A percentile compares a stretch with the other conserved stretches of the same genome.
phyloP scores from a whole-genome alignment of 1,140 invertebrate genomes.

The Melitaea cinxia region DNA sequence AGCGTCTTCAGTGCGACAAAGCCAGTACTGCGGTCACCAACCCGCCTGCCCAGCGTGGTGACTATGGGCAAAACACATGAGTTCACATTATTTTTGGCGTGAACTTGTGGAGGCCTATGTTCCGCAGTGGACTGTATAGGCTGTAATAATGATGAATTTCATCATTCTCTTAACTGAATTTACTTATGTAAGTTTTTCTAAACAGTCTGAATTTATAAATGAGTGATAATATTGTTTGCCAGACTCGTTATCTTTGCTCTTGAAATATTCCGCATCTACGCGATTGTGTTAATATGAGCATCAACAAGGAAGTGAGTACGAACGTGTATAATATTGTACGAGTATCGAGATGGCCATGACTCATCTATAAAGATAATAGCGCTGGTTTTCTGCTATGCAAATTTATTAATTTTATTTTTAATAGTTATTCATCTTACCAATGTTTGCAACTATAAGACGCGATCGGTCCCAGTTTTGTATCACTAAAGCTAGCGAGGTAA shows the following conservation, averaged over 20 bases:
- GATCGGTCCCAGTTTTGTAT: too few relatives aligned
- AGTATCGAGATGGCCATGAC: conserved; percentile 3
- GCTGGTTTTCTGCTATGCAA: not conserved
- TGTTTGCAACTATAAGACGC: too few relatives aligned
- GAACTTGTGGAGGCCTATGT: too few relatives aligned
- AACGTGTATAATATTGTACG: conserved; percentile 4
- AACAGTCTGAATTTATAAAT: not conserved
- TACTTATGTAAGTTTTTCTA: not conserved
- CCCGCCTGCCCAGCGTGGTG: too few relatives aligned
- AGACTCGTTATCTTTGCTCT: conserved; percentile 60
- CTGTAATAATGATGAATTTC: too few relatives aligned
- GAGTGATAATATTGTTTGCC: conserved; percentile 32
- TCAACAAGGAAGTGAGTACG: conserved; percentile 56
- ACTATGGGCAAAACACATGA: too few relatives aligned
- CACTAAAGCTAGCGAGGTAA: too few relatives aligned
- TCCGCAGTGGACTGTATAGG: too few relatives aligned
- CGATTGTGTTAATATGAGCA: conserved; percentile 57
- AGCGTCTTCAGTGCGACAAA: too few relatives aligned
- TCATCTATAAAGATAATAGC: conserved; percentile 6
- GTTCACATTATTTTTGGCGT: too few relatives aligned
- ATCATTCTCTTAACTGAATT: not conserved
- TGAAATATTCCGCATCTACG: conserved; percentile 49
- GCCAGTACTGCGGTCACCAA: too few relatives aligned
- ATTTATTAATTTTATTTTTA: not conserved
- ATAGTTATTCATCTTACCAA: not conserved